Evolutionary conservation across 2,113 vertebrate genomes (phyloP), one percentile per base, ranked within the genome.

Genomic region (Trochalopteron elliotii): DNA sequence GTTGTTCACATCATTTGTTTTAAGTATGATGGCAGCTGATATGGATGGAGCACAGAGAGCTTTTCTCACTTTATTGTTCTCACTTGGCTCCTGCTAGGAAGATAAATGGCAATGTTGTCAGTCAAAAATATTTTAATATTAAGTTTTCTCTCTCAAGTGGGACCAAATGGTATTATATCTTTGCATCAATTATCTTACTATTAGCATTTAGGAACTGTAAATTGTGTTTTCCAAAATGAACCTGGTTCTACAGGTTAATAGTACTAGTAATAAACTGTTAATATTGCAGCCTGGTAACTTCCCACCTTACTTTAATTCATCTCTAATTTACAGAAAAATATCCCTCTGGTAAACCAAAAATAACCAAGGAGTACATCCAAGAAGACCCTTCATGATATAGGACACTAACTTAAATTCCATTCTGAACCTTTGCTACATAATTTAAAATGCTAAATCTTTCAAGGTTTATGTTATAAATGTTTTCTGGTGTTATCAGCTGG

Each of bases 31-130:
- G 74, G n/a, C 53, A 93, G 74, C 22, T 79, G 49, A 53, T 64
- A 33, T 0, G 7, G 37, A 60, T 39, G 45, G 42, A 69, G 20
- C 37, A 42, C 9, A 45, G 39, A 85, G 61, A 85, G 49, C 8
- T 90, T 77, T 75, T 53, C 42, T 82, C 33, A 17, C 8, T 61
- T 92, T 76, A 45, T 61, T 91, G 16, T 68, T 72, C 68, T 88
- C 76, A 75, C 57, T 64, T 75, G 56, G 40, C 39, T 80, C 70
- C 35, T 64, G 22, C 35, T 56, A 88, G 64, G 39, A 94, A 93
- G 64, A 83, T 60, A 96, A 96, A 96, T 88, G 75, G 71, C 64
- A 95, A 60, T 30, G 63, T 77, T 92, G 87, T 79, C 93, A 90
- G 33, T 95, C 90, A 94, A 86, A 86, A 77, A 53, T 77, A 57